These are phyloP conservation scores for Agapetus fuscipes DNA, from an alignment of 2,888 invertebrate species.

Conservation along the genomic window DNA sequence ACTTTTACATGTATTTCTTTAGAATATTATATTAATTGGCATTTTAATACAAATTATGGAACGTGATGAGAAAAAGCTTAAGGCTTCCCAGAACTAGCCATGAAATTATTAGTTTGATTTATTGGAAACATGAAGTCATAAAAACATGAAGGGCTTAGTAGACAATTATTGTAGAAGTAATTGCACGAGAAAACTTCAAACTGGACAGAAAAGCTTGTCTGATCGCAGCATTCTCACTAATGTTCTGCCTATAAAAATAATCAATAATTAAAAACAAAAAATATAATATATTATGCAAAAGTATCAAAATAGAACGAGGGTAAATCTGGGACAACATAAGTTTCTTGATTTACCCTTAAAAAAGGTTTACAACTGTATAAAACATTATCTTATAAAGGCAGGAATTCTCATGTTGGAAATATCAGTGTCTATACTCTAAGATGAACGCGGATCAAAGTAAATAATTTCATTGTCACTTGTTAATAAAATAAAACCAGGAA, in stretches of 20 bases:
- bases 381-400: background rate
- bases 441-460: too few species aligned
- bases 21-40: constrained; percentile 22
- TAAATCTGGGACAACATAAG: constrained; percentile 32
- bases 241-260: constrained; percentile 7
- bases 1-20: constrained; percentile 16
- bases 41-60: constrained; percentile 18
- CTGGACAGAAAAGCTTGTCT: background rate
- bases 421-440: too few species aligned
- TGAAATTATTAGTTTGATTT: too few species aligned
- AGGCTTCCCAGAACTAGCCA: constrained; percentile 4
- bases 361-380: background rate
- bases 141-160: too few species aligned
- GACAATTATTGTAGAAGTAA: too few species aligned
- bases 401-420: too few species aligned
- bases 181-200: background rate
- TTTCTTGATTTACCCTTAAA: background rate
- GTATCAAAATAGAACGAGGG: constrained; percentile 49
- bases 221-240: background rate
- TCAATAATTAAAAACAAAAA: constrained; percentile 14
- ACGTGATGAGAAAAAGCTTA: constrained; percentile 12
- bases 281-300: constrained; percentile 40
- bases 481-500: too few species aligned
- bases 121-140: constrained; percentile 12
- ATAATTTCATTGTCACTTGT: too few species aligned